Conservation (phyloP, 23 tunicate species). For the Phallusia fumigata region DNA sequence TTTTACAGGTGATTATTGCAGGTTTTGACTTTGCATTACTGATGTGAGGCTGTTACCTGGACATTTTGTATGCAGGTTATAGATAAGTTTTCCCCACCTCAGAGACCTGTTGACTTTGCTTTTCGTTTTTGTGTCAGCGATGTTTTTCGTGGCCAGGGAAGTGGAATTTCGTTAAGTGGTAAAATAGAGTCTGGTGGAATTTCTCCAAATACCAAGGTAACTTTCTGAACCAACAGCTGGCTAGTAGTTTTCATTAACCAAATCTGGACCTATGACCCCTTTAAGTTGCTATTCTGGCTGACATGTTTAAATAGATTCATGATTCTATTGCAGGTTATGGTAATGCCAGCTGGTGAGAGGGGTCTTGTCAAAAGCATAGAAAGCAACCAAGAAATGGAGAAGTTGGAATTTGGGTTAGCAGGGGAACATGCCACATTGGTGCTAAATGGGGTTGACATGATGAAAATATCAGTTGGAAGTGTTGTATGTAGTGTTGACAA, state of each 20-base stretch:
- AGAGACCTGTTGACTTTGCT: conserved; percentile 69
- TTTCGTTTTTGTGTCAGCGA: conserved; percentile 86
- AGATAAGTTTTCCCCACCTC: conserved; percentile 75
- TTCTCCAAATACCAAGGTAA: conserved; percentile 57
- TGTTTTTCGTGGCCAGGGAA: conserved; percentile 84
- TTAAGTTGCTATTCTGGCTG: not conserved
- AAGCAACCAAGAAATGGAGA: conserved; percentile 44
- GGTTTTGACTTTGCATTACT: no score
- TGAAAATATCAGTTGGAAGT: conserved; percentile 67
- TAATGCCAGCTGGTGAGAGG: conserved; percentile 87
- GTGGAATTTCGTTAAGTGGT: conserved; percentile 75
- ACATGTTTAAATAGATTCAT: not conserved
- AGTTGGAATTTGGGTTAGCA: conserved; percentile 62
- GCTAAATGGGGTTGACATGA: conserved; percentile 66
- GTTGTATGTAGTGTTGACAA: conserved; percentile 63
- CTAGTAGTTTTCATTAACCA: no score
- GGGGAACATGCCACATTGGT: conserved; percentile 85
- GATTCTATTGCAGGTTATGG: conserved; percentile 46
- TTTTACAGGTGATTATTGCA: conserved; percentile 34
- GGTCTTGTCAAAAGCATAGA: conserved; percentile 74
- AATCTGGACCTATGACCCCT: not conserved
- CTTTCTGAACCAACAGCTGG: no score
- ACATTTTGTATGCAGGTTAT: conserved; percentile 39
- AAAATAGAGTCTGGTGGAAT: conserved; percentile 94
- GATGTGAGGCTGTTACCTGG: no score